Evolutionary conservation across 2,113 vertebrate species (phyloP).

Genomic region (Barbus barbus): DNA sequence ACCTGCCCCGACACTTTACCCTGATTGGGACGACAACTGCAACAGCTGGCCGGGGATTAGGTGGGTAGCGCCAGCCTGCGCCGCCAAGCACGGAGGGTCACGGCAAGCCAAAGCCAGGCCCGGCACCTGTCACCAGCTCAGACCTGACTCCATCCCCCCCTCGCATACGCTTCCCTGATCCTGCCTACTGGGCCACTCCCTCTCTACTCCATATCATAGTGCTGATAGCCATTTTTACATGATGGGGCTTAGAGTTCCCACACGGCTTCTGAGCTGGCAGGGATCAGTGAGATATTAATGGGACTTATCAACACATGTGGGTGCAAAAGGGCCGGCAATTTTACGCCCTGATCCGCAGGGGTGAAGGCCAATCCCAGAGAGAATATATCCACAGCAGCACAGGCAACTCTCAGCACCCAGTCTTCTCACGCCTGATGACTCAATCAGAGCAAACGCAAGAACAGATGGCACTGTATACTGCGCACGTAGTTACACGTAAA

Average conservation of each 20-base stretch:
- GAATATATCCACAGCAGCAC: conserved; percentile 21
- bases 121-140: conserved; percentile 75
- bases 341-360: conserved; percentile 57
- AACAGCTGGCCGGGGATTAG: conserved; percentile 83
- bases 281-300: conserved; percentile 69
- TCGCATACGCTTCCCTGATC: conserved; percentile 29
- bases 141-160: conserved; percentile 49
- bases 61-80: conserved; percentile 66
- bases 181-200: conserved; percentile 31
- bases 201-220: conserved; percentile 30
- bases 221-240: conserved; percentile 39
- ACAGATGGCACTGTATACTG: conserved; percentile 18
- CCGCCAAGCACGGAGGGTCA: conserved; percentile 73
- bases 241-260: conserved; percentile 44
- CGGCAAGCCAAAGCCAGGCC: conserved; percentile 49
- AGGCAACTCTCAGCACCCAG: conserved; percentile 61
- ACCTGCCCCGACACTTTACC: conserved; percentile 71
- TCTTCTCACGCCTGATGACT: conserved; percentile 57
- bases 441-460: conserved; percentile 38
- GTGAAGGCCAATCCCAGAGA: conserved; percentile 47
- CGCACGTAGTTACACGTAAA: no score
- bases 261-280: conserved; percentile 45
- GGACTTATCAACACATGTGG: conserved; percentile 67
- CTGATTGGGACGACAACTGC: conserved; percentile 73
- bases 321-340: conserved; percentile 67